Evolutionary conservation across 2,888 invertebrate species (phyloP).

Genomic region (Prionchulus punctatus): DNA sequence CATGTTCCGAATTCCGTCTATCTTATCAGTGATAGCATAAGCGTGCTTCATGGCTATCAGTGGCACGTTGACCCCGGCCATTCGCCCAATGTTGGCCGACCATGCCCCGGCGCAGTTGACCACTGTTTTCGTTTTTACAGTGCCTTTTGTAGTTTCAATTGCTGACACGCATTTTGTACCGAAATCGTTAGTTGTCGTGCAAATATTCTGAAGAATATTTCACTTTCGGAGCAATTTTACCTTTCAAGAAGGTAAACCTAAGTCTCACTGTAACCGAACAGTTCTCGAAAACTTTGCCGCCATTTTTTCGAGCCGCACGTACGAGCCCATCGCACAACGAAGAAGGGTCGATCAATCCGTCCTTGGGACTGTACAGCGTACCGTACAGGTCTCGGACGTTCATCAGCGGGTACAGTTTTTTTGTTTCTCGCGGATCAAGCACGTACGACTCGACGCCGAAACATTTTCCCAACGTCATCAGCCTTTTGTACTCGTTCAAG

Average conservation of each 20-base stretch:
- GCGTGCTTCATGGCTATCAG: slow-evolving; percentile 69
- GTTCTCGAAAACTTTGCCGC: slow-evolving; percentile 58
- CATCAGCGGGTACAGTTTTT: slow-evolving; percentile 57
- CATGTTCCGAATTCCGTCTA: slow-evolving; percentile 53
- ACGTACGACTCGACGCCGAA: slow-evolving; percentile 59
- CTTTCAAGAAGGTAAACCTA: no score
- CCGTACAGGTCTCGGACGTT: slow-evolving; percentile 57
- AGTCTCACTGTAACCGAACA: slow-evolving; percentile 44
- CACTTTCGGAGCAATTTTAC: neutral
- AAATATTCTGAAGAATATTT: slow-evolving; percentile 40
- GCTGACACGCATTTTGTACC: slow-evolving; percentile 55
- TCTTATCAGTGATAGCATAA: slow-evolving; percentile 62
- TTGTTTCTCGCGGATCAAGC: slow-evolving; percentile 53
- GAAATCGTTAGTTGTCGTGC: slow-evolving; percentile 47
- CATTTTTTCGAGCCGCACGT: slow-evolving; percentile 51
- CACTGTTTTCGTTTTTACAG: slow-evolving; percentile 57
- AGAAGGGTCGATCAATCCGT: slow-evolving; percentile 68
- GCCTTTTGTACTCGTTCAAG: slow-evolving; percentile 62
- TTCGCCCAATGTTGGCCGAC: slow-evolving; percentile 55
- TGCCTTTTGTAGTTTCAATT: slow-evolving; percentile 55
- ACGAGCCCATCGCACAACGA: slow-evolving; percentile 59
- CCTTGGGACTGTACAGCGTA: slow-evolving; percentile 58
- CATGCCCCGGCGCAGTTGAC: slow-evolving; percentile 67
- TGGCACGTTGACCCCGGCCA: slow-evolving; percentile 54
- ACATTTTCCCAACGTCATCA: slow-evolving; percentile 58